phyloP scores from a whole-genome alignment of 2,888 invertebrate species.

The Latrodectus hesperus region DNA sequence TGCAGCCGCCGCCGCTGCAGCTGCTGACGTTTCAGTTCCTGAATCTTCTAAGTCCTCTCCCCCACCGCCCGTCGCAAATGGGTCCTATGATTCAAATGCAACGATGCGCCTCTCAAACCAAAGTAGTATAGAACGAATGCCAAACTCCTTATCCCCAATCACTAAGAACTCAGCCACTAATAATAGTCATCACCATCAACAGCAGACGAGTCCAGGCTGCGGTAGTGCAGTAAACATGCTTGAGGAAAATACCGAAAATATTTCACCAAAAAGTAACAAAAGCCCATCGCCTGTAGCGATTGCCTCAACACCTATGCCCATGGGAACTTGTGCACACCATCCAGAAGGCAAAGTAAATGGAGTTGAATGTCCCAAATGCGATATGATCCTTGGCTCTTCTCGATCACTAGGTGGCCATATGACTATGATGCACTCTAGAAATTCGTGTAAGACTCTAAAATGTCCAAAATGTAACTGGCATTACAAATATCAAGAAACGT shows the following conservation, averaged over 20 bases:
- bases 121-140: slow-evolving; percentile 45
- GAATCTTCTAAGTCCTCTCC: slow-evolving; percentile 56
- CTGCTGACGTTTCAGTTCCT: slow-evolving; percentile 73
- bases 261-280: slow-evolving; percentile 74
- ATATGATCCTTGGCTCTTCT: slow-evolving; percentile 91
- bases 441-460: slow-evolving; percentile 98
- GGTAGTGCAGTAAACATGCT: slow-evolving; percentile 71
- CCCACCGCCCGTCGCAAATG: slow-evolving; percentile 50
- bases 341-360: slow-evolving; percentile 94
- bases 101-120: slow-evolving; percentile 27
- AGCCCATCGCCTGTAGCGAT: slow-evolving; percentile 74
- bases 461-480: slow-evolving; percentile 99
- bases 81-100: slow-evolving; percentile 39
- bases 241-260: slow-evolving; percentile 72
- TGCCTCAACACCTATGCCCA: slow-evolving; percentile 82
- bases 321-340: slow-evolving; percentile 86
- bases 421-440: slow-evolving; percentile 92
- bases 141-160: slow-evolving; percentile 30
- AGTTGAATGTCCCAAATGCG: slow-evolving; percentile 95
- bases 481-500: slow-evolving; percentile 99
- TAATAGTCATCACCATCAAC: slow-evolving; percentile 42
- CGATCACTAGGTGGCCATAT: slow-evolving; percentile 81
- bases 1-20: slow-evolving; percentile 76
- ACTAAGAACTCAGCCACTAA: slow-evolving; percentile 17
- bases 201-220: slow-evolving; percentile 49